Evolutionary conservation across 2,797 vertebrate genomes (phyloP).

Genomic region (Perodicticus potto): DNA sequence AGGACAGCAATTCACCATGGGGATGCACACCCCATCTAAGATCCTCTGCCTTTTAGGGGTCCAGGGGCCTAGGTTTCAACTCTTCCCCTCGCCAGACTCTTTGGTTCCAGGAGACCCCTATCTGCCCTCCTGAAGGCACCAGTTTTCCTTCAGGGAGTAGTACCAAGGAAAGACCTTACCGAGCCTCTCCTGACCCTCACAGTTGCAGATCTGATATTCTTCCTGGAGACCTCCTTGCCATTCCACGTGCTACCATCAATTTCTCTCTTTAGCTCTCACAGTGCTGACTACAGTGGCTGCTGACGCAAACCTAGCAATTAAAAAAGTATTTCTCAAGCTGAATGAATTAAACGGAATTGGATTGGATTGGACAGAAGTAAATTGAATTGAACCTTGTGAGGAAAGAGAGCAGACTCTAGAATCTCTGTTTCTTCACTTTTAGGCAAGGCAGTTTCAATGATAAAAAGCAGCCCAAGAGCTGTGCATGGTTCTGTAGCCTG

Average conservation of each 20-base stretch:
- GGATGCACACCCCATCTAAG: neutral
- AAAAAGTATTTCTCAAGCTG: neutral
- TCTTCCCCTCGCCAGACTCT: neutral
- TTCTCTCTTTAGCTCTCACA: neutral
- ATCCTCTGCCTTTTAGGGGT: neutral
- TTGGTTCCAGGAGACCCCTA: neutral
- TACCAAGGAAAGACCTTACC: neutral
- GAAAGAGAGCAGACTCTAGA: slow-evolving; percentile 1
- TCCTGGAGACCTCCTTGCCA: neutral
- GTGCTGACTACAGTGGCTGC: neutral
- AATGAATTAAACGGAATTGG: neutral
- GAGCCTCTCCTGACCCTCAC: neutral
- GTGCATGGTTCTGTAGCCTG: neutral
- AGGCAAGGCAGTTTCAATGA: neutral
- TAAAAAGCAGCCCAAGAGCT: neutral
- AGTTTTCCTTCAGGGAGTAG: neutral
- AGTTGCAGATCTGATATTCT: neutral
- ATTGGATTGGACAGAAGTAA: neutral
- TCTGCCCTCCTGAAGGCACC: neutral
- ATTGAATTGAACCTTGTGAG: neutral
- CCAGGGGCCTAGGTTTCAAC: neutral
- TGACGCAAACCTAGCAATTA: neutral
- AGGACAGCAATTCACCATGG: neutral
- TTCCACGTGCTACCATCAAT: neutral
- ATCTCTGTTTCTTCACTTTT: neutral